A percentile compares a stretch with the other conserved stretches of the same genome.
Evolutionary conservation across 2,888 invertebrate genomes (phyloP).

Genomic region (Apotomis betuletana): DNA sequence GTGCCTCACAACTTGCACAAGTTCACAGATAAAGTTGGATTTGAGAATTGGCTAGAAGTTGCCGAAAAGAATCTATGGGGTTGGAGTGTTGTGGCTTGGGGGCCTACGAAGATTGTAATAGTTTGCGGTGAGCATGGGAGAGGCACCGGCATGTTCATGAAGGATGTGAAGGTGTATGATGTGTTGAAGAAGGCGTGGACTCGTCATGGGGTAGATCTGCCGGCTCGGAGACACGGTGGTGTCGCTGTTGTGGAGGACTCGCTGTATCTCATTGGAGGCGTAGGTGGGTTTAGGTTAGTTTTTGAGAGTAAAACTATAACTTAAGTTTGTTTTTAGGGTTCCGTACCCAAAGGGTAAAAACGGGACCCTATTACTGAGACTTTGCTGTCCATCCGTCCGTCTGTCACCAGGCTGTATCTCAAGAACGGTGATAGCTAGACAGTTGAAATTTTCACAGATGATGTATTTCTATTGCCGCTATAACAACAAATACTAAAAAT

Average conservation of each 20-base stretch:
- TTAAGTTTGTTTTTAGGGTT: conserved; percentile 7
- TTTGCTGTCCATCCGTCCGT: no score
- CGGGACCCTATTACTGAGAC: no score
- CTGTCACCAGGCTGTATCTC: no score
- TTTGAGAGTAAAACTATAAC: conserved; percentile 6
- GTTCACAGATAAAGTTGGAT: conserved; percentile 57
- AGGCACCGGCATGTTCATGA: conserved; percentile 69
- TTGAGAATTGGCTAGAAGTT: conserved; percentile 67
- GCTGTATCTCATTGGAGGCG: conserved; percentile 70
- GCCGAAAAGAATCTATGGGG: conserved; percentile 73
- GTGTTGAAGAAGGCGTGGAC: conserved; percentile 66
- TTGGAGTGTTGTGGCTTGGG: conserved; percentile 71
- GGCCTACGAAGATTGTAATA: conserved; percentile 63
- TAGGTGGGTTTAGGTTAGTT: conserved; percentile 76
- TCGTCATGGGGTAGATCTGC: conserved; percentile 65
- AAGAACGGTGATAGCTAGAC: no score
- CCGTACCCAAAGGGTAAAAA: no score
- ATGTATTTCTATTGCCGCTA: no score
- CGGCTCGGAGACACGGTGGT: conserved; percentile 67
- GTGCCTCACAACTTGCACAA: conserved; percentile 62
- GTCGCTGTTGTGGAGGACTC: conserved; percentile 61
- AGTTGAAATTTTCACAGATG: no score
- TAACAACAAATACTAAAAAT: no score
- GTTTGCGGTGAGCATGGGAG: conserved; percentile 72
- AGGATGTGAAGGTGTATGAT: conserved; percentile 70